Conservation (phyloP, 2,797 vertebrate species). For the Mormyrops boulengeri region DNA sequence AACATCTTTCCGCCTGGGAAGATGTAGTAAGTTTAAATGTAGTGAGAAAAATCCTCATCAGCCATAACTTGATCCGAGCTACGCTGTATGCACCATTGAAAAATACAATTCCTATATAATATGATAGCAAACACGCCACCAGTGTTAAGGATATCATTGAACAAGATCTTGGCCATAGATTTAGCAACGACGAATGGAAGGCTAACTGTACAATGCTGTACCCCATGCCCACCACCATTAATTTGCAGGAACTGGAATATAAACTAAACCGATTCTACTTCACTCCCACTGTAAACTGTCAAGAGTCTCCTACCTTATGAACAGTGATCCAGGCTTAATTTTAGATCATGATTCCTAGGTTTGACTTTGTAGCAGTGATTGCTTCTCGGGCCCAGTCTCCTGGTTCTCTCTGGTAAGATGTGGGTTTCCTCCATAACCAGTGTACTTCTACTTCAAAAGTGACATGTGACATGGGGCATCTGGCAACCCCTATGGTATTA, state of each 20-base stretch:
- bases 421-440: not conserved
- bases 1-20: not conserved
- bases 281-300: not conserved
- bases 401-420: not conserved
- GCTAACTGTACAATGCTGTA: not conserved
- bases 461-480: not conserved
- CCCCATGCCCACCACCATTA: not conserved
- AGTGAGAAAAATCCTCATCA: not conserved
- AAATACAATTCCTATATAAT: not conserved
- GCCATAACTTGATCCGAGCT: not conserved
- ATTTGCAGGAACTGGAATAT: not conserved
- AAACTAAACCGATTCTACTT: not conserved
- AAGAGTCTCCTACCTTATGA: not conserved
- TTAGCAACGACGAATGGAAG: not conserved
- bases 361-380: not conserved
- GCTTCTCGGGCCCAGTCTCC: not conserved
- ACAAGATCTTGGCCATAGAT: not conserved
- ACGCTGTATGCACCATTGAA: not conserved
- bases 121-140: not conserved
- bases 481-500: not conserved
- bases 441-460: not conserved
- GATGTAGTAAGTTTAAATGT: not conserved
- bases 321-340: not conserved
- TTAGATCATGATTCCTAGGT: not conserved
- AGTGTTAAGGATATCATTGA: not conserved